Evolutionary conservation across 2,797 vertebrate genomes (phyloP).

Genomic region (Hoplostethus mediterraneus): DNA sequence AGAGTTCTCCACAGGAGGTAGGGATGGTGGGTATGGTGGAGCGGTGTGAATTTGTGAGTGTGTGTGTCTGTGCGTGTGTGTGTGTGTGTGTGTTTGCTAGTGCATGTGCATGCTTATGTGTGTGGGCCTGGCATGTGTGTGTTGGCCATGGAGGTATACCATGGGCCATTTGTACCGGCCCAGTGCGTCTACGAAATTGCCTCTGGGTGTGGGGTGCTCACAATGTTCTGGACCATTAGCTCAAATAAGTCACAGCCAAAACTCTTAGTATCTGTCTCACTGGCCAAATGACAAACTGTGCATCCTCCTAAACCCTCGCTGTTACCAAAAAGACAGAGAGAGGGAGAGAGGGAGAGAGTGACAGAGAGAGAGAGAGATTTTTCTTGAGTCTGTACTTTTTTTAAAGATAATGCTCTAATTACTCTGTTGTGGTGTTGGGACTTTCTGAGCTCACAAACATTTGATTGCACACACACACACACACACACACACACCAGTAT

Average conservation of each 20-base stretch:
- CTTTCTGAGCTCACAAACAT: slow-evolving; percentile 16
- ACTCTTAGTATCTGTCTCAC: slow-evolving; percentile 87
- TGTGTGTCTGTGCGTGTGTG: slow-evolving; percentile 45
- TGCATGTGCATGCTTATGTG: slow-evolving; percentile 61
- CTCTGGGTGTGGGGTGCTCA: slow-evolving; percentile 87
- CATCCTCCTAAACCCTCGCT: slow-evolving; percentile 76
- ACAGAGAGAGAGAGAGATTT: slow-evolving; percentile 32
- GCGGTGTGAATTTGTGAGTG: slow-evolving; percentile 45
- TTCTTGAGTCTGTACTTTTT: background rate
- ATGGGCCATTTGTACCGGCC: slow-evolving; percentile 84
- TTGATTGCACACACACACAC: background rate
- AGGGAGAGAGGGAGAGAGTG: slow-evolving; percentile 27
- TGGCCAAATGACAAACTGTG: slow-evolving; percentile 84
- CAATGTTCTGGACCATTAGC: slow-evolving; percentile 91
- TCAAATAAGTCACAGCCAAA: slow-evolving; percentile 89
- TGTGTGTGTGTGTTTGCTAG: slow-evolving; percentile 56
- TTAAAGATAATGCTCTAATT: slow-evolving; percentile 31
- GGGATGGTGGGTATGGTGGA: slow-evolving; percentile 27
- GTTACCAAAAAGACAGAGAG: slow-evolving; percentile 56
- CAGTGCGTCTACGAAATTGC: slow-evolving; percentile 86
- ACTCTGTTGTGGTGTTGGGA: background rate
- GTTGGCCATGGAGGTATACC: slow-evolving; percentile 80
- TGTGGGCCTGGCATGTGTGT: slow-evolving; percentile 63
- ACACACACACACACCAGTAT: background rate
- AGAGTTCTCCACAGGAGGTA: slow-evolving; percentile 19